These are phyloP conservation scores for Numenius phaeopus DNA, from an alignment of 2,797 vertebrate genomes.

Conservation along the genomic window DNA sequence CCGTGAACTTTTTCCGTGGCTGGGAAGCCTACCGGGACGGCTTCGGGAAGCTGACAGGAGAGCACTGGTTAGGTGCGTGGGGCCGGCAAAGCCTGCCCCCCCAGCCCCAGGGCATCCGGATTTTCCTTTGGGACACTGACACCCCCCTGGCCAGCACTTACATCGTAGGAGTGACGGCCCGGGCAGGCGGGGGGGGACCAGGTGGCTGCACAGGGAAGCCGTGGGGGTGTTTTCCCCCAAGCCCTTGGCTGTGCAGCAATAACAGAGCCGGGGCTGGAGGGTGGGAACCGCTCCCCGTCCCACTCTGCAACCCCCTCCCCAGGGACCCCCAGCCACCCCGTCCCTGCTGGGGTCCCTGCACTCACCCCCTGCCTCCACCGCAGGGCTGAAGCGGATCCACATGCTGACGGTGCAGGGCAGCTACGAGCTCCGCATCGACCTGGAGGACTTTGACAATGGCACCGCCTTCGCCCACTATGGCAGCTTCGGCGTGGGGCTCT, in stretches of 20 bases:
- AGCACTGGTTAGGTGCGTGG: constrained; percentile 95
- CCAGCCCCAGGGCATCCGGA: too few species aligned
- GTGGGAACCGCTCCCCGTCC: rapidly evolving
- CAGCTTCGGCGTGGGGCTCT: constrained; percentile 92
- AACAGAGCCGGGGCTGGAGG: not conserved
- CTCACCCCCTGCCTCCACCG: rapidly evolving
- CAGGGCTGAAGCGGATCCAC: constrained; percentile 92
- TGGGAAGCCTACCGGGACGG: constrained; percentile 96
- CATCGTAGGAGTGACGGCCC: rapidly evolving
- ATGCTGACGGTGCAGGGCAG: constrained; percentile 91
- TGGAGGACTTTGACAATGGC: constrained; percentile 96
- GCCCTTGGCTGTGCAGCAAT: not conserved
- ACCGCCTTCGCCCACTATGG: constrained; percentile 92
- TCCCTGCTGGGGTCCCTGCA: rapidly evolving
- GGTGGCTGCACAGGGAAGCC: not conserved
- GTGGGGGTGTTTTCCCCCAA: rapidly evolving
- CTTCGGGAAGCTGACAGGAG: constrained; percentile 95
- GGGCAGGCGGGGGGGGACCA: not conserved
- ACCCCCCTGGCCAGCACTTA: not conserved
- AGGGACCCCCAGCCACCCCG: rapidly evolving
- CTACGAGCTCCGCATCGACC: constrained; percentile 94
- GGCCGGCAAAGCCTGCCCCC: not conserved
- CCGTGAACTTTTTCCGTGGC: constrained; percentile 94
- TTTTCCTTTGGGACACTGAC: not conserved
- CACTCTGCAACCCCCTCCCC: not conserved